Base-by-base conservation (phyloP, 2,113 vertebrate species). In the Microcebus murinus region DNA sequence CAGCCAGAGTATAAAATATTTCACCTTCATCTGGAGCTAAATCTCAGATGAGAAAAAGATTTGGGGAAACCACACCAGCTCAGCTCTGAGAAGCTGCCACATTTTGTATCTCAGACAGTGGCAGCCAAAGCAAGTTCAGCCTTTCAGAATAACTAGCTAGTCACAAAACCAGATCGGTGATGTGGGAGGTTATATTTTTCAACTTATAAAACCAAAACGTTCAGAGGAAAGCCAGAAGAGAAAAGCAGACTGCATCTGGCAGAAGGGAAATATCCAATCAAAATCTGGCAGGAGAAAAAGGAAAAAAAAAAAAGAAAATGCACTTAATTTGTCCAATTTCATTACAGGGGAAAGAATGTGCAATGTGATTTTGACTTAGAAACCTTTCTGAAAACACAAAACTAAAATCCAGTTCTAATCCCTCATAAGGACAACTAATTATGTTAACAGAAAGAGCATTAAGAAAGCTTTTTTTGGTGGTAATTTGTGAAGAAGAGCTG, bases 221-320 rank as follows among this genome's bases (percentile, higher is more conserved):
- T 67, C 6, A 90, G 36, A 94, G 77, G 76, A 55, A 90, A 77
- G 74, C 67, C 18, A 93, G 61, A 87, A 97, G 95, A 95, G 76
- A 96, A 74, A 52, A 98, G 90, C 20, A 8, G 34, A 88, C 92
- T 95, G 70, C 83, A 71, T 76, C 95, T 91, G 94, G 91, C 90
- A 95, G 79, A 61, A 94, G 39, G 96, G 95, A 96, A 96, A 67
- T 70, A 87, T 34, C 95, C 96, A 79, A 95, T 96, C 95, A 87
- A 87, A 97, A 59, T 1, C 97, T 94, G 92, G 94, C 92, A 90
- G 23, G 90, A 77, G 65, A 93, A 85, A 67, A 91, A 93, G 83
- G 55, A 31, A 45, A 57, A n/a, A 31, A 45, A 57, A n/a, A n/a
- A 71, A 80, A 90, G 87, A 80, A 89, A 86, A 57, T 45, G 39